A percentile compares a stretch with the other conserved stretches of the same genome.
phyloP scores from a whole-genome alignment of 2,113 vertebrate genomes.

The Nycticryphes semicollaris region DNA sequence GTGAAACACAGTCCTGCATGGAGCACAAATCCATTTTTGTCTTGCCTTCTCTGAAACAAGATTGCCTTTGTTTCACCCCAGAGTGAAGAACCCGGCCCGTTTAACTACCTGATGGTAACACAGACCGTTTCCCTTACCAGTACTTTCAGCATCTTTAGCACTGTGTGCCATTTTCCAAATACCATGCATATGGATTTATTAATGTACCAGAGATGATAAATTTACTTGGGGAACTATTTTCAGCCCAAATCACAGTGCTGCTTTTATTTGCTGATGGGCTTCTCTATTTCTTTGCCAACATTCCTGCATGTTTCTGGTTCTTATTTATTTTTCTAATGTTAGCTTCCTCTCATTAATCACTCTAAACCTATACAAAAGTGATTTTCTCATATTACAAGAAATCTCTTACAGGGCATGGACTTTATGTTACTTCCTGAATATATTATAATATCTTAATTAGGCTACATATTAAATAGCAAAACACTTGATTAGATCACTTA shows the following conservation, averaged over 20 bases:
- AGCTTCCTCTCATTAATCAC: conserved; percentile 31
- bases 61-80: not conserved
- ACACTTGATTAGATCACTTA: conserved; percentile 23
- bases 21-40: not conserved
- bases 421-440: conserved; percentile 3
- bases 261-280: not conserved
- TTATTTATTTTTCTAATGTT: conserved; percentile 41
- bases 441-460: conserved; percentile 16
- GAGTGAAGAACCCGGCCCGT: not conserved
- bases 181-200: not conserved
- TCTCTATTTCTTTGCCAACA: conserved; percentile 38
- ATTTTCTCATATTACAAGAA: conserved; percentile 20
- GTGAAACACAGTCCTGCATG: not conserved
- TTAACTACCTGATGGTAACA: not conserved
- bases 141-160: not conserved
- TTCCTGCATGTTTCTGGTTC: conserved; percentile 15
- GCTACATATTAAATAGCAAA: conserved; percentile 12
- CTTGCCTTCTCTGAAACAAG: not conserved
- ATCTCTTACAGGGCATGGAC: not conserved
- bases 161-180: not conserved
- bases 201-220: conserved; percentile 1
- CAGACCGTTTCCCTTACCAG: not conserved
- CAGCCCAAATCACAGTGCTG: not conserved
- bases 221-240: conserved; percentile 46
- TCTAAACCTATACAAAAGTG: conserved; percentile 1